phyloP scores from a whole-genome alignment of 2,113 vertebrate genomes.

The Malurus elegans region DNA sequence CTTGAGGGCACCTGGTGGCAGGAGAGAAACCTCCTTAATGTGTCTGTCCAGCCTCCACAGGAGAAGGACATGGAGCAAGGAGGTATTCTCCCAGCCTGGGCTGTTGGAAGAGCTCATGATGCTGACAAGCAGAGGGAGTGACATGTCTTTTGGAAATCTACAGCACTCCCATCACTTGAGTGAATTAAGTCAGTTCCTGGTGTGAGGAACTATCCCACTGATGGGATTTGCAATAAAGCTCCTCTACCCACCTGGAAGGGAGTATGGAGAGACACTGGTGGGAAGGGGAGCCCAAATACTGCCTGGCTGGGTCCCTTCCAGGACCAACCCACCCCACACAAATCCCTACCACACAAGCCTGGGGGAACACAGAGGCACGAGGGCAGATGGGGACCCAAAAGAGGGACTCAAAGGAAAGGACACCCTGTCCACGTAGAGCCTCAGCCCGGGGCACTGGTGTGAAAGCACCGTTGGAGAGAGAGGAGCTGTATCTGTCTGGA shows the following conservation, averaged over 20 bases:
- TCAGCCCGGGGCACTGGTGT: neutral
- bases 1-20: neutral
- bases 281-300: neutral
- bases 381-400: too few species aligned
- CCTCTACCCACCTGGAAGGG: neutral
- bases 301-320: neutral
- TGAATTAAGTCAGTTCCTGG: neutral
- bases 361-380: neutral
- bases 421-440: neutral
- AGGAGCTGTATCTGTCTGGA: neutral
- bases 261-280: neutral
- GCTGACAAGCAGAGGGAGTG: neutral
- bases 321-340: neutral
- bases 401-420: neutral
- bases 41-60: neutral
- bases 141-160: neutral
- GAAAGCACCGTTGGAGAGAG: neutral
- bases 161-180: neutral
- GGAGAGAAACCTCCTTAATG: neutral
- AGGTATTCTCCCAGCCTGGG: neutral
- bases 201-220: neutral
- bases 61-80: neutral
- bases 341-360: too few species aligned
- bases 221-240: neutral
- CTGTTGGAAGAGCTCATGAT: neutral